Conservation (phyloP, 1,140 invertebrate species). For the Archegozetes longisetosus region DNA sequence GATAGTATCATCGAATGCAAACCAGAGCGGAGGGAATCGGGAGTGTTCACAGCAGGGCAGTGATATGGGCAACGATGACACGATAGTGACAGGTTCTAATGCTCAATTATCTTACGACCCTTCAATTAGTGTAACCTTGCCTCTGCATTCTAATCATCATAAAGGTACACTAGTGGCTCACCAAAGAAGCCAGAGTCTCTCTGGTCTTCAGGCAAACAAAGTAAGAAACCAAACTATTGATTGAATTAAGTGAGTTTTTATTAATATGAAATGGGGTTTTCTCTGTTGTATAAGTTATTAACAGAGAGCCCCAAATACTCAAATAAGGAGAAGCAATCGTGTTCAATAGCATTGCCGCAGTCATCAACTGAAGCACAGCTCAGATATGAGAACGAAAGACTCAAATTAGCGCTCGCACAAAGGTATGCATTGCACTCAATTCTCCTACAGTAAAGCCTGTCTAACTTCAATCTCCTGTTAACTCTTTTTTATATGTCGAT, state of each 20-base stretch:
- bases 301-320: slow-evolving; percentile 13
- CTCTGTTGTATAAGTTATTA: slow-evolving; percentile 14
- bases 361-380: slow-evolving; percentile 61
- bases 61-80: background rate
- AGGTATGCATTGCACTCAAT: slow-evolving; percentile 41
- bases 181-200: slow-evolving; percentile 37
- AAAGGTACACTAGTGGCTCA: slow-evolving; percentile 25
- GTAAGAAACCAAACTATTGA: slow-evolving; percentile 10
- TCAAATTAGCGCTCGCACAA: slow-evolving; percentile 86
- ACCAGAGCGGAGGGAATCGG: background rate
- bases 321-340: background rate
- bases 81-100: background rate
- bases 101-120: background rate
- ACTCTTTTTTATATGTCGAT: no score
- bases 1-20: background rate
- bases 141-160: background rate
- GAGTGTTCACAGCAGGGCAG: background rate
- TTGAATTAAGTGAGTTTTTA: background rate
- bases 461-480: no score
- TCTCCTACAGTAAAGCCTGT: no score
- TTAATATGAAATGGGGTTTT: slow-evolving; percentile 5
- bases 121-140: background rate
- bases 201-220: slow-evolving; percentile 31
- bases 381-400: slow-evolving; percentile 90
- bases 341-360: slow-evolving; percentile 18